Percentiles rank a stretch among this genome's conserved stretches.
Evolutionary conservation across 2,113 vertebrate species (phyloP).

Genomic region (Dascyllus trimaculatus): DNA sequence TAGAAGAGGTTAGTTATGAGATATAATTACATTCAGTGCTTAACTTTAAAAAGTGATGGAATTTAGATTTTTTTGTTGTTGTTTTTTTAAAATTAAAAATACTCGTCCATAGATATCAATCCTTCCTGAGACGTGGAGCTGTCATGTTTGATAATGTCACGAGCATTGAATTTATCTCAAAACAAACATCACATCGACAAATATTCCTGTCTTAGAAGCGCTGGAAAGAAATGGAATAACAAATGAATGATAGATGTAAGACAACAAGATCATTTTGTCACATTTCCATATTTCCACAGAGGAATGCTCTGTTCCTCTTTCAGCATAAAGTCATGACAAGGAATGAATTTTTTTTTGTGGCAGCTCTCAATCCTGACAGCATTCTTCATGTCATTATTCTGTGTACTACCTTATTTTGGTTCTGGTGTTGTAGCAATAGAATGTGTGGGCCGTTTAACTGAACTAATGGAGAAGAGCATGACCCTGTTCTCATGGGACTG

Average conservation of each 20-base stretch:
- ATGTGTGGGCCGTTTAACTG: slow-evolving; percentile 19
- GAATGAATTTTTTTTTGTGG: not conserved
- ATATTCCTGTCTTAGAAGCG: slow-evolving; percentile 28
- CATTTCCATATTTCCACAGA: slow-evolving; percentile 20
- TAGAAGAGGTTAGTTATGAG: slow-evolving; percentile 19
- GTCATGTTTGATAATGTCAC: slow-evolving; percentile 53
- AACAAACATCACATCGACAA: slow-evolving; percentile 37
- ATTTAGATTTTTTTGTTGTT: slow-evolving; percentile 27
- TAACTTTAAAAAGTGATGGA: slow-evolving; percentile 19
- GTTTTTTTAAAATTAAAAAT: not conserved
- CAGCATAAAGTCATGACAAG: not conserved
- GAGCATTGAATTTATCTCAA: slow-evolving; percentile 16
- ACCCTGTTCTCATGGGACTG: slow-evolving; percentile 49
- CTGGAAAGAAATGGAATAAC: slow-evolving; percentile 19
- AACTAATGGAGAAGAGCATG: slow-evolving; percentile 49
- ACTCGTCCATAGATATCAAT: slow-evolving; percentile 32
- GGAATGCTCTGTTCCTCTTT: not conserved
- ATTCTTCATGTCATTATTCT: not conserved
- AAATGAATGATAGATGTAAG: slow-evolving; percentile 36
- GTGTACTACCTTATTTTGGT: not conserved
- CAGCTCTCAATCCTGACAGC: not conserved
- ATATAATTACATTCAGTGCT: slow-evolving; percentile 43
- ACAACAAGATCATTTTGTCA: slow-evolving; percentile 21
- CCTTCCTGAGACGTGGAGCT: slow-evolving; percentile 14
- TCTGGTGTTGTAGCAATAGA: slow-evolving; percentile 12